Evolutionary conservation across 2,797 vertebrate genomes (phyloP), one percentile per base, ranked within the genome.

Genomic region (Poeciliopsis presidionis): DNA sequence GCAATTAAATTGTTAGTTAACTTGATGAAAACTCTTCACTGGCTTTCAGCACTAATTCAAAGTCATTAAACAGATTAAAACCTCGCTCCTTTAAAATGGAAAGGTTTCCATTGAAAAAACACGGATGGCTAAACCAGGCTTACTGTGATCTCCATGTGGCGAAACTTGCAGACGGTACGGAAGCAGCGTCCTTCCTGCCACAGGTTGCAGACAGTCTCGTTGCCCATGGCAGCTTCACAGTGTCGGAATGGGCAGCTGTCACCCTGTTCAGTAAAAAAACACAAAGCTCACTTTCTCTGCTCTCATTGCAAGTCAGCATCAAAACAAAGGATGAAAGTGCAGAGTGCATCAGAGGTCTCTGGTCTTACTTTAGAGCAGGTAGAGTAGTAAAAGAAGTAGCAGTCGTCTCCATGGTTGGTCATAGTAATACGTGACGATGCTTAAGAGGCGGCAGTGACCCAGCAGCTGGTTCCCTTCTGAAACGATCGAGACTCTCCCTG

Each of bases 341-440:
- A 22, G 63, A 25, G 16, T 3, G 41, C 5, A n/a, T 16, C 2
- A 22, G 1, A 69, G 6, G 4, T 28, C 1, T 18, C 51, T 36
- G 28, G 3, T 73, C 87, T 83, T 89, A 98, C 98, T 96, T 99
- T 99, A 70, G 93, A 90, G 88, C 98, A 99, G 0, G 96, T 98
- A 41, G 98, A 99, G 88, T 99, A 99, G 94, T 97, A 99, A 87
- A 92, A 99, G 92, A 99, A 99, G 92, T 98, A 99, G 96, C 98
- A 99, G 92, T 99, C 98, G 72, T 99, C 96, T 92, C 97, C 97
- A 93, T 97, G 93, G 90, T 95, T 96, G 87, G 96, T 95, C 98
- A 99, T 99, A 84, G 83, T 92, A 90, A 81, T 57, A 81, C 83
- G 81, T 84, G 84, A 76, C 49, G 65, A 39, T 78, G 88, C 84